Conservation (phyloP, 2,888 invertebrate species). For the Polydrusus tereticollis region DNA sequence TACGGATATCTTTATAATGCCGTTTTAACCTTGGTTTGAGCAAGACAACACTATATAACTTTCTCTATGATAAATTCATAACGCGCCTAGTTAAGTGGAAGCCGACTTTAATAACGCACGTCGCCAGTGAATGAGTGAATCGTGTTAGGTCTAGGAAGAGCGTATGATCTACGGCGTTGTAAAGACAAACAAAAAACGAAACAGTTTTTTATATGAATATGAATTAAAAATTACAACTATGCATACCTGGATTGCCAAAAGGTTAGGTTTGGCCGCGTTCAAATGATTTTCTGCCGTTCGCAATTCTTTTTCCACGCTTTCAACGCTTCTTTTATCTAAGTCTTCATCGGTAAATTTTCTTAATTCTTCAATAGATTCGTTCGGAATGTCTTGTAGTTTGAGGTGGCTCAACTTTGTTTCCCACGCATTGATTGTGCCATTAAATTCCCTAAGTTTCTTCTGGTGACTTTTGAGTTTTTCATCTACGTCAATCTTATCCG, state of each 20-base stretch:
- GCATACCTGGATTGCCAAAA: slow-evolving; percentile 81
- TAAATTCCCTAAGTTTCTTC: slow-evolving; percentile 72
- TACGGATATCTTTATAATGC: no score
- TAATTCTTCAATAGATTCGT: slow-evolving; percentile 65
- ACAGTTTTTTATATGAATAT: no score
- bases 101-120: no score
- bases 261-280: slow-evolving; percentile 77
- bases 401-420: slow-evolving; percentile 63
- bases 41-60: no score
- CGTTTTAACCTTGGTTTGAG: no score
- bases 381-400: slow-evolving; percentile 73
- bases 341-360: slow-evolving; percentile 76
- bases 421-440: slow-evolving; percentile 71
- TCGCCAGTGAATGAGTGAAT: no score
- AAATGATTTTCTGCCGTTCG: slow-evolving; percentile 73
- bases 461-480: slow-evolving; percentile 76
- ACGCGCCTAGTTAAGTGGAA: no score
- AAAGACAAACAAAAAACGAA: no score
- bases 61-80: no score
- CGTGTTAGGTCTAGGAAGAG: no score
- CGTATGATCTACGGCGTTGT: no score
- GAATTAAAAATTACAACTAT: slow-evolving; percentile 43
- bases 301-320: slow-evolving; percentile 73
- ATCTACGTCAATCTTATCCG: slow-evolving; percentile 80
- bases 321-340: slow-evolving; percentile 70